A percentile compares a stretch with the other conserved stretches of the same genome.
phyloP scores from a whole-genome alignment of 2,888 invertebrate species.

The Alviniconcha strummeri region DNA sequence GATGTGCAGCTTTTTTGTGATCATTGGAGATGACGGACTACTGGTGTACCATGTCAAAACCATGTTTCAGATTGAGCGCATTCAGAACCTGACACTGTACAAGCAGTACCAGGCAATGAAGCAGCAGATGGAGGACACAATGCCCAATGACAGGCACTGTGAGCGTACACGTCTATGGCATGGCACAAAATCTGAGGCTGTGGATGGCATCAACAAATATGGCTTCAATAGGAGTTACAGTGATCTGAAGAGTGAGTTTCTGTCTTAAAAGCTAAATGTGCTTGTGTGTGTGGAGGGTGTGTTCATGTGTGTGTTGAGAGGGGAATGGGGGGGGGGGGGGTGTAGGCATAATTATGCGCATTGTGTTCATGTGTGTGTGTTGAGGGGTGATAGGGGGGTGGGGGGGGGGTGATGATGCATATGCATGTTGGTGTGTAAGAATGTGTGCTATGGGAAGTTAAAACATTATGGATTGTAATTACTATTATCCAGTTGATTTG shows the following conservation, averaged over 20 bases:
- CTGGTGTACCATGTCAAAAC: no score
- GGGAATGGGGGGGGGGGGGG: background rate
- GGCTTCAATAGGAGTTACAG: slow-evolving; percentile 65
- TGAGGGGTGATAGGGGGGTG: no score
- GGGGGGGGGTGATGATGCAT: no score
- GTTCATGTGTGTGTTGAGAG: background rate
- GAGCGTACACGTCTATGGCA: slow-evolving; percentile 58
- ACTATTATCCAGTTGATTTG: no score
- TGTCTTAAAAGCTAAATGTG: background rate
- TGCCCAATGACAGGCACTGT: background rate
- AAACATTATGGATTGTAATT: no score
- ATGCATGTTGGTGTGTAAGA: no score
- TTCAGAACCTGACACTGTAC: slow-evolving; percentile 57
- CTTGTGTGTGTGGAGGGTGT: slow-evolving; percentile 9
- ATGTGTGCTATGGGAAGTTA: no score
- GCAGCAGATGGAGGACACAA: slow-evolving; percentile 46
- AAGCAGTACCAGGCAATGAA: slow-evolving; percentile 57
- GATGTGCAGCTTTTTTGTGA: no score
- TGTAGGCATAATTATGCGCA: no score
- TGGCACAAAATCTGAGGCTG: slow-evolving; percentile 49
- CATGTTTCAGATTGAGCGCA: slow-evolving; percentile 55
- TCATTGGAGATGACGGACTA: no score
- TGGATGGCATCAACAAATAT: slow-evolving; percentile 56
- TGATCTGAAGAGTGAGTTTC: slow-evolving; percentile 51
- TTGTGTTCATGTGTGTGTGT: no score